phyloP scores from a whole-genome alignment of 1,140 invertebrate genomes.

The Cherax destructor region DNA sequence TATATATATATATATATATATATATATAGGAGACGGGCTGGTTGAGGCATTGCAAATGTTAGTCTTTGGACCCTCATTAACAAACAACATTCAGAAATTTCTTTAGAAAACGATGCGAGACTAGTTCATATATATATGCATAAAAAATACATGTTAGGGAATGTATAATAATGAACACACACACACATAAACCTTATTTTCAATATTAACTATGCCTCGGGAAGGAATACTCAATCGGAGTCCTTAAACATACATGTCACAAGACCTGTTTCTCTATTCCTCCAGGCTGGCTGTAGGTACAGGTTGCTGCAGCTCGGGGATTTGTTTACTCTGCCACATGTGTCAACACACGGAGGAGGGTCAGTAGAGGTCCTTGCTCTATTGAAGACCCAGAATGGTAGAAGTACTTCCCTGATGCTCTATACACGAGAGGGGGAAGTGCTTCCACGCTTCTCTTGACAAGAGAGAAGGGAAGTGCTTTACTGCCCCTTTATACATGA shows the following conservation, averaged over 20 bases:
- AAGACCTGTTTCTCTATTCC: neutral
- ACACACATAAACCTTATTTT: neutral
- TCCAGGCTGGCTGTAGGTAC: neutral
- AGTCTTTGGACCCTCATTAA: too few species aligned
- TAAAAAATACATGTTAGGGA: neutral
- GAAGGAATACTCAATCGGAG: neutral
- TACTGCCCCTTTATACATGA: neutral
- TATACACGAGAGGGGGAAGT: neutral
- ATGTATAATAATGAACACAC: neutral
- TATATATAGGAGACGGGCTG: too few species aligned
- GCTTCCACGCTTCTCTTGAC: neutral
- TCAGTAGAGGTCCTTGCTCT: neutral
- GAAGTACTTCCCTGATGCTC: neutral
- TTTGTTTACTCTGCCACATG: neutral
- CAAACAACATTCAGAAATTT: too few species aligned
- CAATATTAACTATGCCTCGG: neutral
- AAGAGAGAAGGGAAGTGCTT: neutral
- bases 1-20: too few species aligned
- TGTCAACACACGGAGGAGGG: slow-evolving; percentile 12
- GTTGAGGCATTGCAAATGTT: too few species aligned
- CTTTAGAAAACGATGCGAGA: too few species aligned
- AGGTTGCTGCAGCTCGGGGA: neutral
- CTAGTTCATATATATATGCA: neutral
- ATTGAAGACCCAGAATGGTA: neutral
- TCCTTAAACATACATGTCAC: neutral